Evolutionary conservation across 2,113 vertebrate species (phyloP).

Genomic region (Hydropotes inermis): DNA sequence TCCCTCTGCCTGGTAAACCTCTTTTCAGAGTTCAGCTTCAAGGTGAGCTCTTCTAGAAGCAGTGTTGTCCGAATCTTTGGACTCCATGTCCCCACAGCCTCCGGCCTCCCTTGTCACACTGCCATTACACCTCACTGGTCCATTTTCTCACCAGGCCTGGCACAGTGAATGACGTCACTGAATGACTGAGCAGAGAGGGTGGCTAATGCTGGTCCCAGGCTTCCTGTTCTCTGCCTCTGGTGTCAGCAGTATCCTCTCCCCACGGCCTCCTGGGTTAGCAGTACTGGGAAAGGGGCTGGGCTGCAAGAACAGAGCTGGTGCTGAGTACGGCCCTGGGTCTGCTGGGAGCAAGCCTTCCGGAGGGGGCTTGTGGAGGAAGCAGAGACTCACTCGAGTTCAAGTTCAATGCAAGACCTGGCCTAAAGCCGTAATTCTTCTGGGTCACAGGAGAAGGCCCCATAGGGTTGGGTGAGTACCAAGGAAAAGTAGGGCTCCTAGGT

Average conservation of each 20-base stretch:
- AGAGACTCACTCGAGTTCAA: not conserved
- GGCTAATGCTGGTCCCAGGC: not conserved
- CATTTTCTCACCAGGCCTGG: not conserved
- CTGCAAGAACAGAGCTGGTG: not conserved
- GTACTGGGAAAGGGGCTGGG: not conserved
- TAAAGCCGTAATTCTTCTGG: not conserved
- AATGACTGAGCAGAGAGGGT: not conserved
- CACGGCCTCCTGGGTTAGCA: not conserved
- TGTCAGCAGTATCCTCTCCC: not conserved
- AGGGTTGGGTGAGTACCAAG: not conserved
- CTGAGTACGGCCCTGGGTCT: not conserved
- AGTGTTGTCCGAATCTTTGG: not conserved
- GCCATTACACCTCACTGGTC: not conserved
- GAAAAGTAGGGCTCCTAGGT: not conserved
- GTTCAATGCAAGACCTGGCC: not conserved
- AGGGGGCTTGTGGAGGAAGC: not conserved
- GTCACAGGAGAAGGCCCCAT: not conserved
- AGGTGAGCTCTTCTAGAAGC: not conserved
- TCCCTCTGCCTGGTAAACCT: not conserved
- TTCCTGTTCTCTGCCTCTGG: not conserved
- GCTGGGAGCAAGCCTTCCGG: not conserved
- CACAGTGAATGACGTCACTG: not conserved
- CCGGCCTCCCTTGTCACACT: not conserved
- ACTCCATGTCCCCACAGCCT: not conserved
- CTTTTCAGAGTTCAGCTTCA: not conserved